Percentiles rank a stretch among this genome's conserved stretches.
Conservation (phyloP, 2,113 vertebrate species). For the Sisor rabdophorus region DNA sequence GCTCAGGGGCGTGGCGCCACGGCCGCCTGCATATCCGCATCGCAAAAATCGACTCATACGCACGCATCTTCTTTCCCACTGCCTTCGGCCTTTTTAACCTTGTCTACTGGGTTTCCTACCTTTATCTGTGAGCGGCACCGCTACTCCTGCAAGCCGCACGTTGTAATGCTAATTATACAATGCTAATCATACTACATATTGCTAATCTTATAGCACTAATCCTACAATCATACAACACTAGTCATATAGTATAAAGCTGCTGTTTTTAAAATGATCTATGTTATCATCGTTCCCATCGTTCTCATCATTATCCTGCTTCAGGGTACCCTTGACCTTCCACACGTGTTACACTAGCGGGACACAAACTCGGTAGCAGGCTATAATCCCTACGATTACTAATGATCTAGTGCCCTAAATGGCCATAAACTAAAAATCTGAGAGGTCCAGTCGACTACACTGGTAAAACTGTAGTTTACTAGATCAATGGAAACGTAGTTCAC, state of each 20-base stretch:
- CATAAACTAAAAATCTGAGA: background rate
- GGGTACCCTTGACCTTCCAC: constrained; percentile 5
- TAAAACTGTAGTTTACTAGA: background rate
- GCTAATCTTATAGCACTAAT: background rate
- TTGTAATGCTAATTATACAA: constrained; percentile 20
- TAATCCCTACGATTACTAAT: background rate
- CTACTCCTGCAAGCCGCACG: constrained; percentile 20
- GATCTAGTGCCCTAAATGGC: background rate
- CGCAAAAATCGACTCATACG: constrained; percentile 97
- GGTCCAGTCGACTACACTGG: background rate
- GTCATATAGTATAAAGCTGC: background rate
- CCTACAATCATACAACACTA: background rate
- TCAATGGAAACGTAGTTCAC: background rate
- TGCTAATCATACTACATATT: constrained; percentile 55
- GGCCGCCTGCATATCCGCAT: constrained; percentile 95
- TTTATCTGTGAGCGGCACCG: constrained; percentile 80
- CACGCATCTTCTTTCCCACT: constrained; percentile 96
- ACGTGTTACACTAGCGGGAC: background rate
- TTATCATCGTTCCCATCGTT: background rate
- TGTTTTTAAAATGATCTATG: background rate
- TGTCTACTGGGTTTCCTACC: constrained; percentile 98
- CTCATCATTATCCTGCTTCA: background rate
- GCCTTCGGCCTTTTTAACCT: constrained; percentile 97
- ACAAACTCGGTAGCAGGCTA: background rate
- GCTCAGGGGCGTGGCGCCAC: constrained; percentile 93